Conservation (phyloP, 2,888 invertebrate genomes). For the Lasioglossum oenotherae region DNA sequence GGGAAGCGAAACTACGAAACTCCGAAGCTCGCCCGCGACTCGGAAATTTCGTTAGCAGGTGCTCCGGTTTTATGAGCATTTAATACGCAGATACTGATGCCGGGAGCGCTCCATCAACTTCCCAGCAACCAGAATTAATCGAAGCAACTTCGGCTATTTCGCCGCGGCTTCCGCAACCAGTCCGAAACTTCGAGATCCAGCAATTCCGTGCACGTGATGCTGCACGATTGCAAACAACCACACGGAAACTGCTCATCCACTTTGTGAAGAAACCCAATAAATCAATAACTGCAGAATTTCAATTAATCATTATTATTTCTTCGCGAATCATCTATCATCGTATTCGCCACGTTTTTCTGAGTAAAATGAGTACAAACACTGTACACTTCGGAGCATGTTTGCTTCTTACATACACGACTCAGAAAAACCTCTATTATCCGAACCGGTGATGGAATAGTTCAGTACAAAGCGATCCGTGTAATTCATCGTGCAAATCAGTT, state of each 20-base stretch:
- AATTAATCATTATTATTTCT: neutral
- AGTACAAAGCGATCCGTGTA: neutral
- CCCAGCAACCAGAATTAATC: conserved; percentile 78
- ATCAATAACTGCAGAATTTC: neutral
- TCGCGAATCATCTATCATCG: accelerated
- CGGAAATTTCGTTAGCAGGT: conserved; percentile 53
- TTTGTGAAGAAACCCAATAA: neutral
- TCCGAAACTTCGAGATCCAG: conserved; percentile 41
- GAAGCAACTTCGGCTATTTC: conserved; percentile 77
- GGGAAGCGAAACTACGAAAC: conserved; percentile 26
- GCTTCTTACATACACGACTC: neutral
- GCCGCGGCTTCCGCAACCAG: conserved; percentile 62
- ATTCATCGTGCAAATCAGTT: neutral
- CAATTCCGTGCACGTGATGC: conserved; percentile 43
- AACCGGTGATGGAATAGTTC: neutral
- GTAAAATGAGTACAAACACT: neutral
- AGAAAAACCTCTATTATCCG: neutral
- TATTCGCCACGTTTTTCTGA: neutral
- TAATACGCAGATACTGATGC: conserved; percentile 55
- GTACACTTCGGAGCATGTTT: neutral
- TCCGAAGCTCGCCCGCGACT: conserved; percentile 5
- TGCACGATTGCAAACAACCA: conserved; percentile 28
- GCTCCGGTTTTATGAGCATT: conserved; percentile 59
- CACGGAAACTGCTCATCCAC: conserved; percentile 8
- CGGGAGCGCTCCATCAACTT: conserved; percentile 75